phyloP scores from a whole-genome alignment of 2,797 vertebrate species.

The Gallinago stenura region DNA sequence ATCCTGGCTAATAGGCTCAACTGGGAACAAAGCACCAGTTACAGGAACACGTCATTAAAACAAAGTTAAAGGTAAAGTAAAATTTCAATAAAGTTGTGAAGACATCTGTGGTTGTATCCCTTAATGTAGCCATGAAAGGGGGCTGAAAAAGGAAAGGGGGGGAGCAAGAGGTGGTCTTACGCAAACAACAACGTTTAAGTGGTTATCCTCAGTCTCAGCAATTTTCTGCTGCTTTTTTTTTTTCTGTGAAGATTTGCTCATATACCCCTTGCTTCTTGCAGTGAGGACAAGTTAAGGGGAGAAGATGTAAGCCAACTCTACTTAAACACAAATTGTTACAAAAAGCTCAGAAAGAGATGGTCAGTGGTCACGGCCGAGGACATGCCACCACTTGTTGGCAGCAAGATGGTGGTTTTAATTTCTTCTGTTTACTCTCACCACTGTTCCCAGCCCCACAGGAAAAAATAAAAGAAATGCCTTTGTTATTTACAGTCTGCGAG shows the following conservation, averaged over 20 bases:
- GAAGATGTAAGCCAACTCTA: not conserved
- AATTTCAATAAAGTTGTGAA: not conserved
- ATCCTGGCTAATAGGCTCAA: not conserved
- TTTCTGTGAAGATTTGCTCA: not conserved
- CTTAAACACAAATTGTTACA: not conserved
- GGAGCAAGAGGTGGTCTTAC: not conserved
- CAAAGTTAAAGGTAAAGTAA: not conserved
- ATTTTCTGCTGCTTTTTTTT: not conserved
- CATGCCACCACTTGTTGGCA: slow-evolving; percentile 33
- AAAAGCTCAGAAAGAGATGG: not conserved
- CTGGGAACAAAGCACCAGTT: not conserved
- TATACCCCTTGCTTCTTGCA: not conserved
- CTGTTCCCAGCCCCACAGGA: slow-evolving; percentile 33
- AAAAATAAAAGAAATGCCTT: slow-evolving; percentile 69
- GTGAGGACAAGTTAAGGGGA: not conserved
- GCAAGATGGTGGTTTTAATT: slow-evolving; percentile 42
- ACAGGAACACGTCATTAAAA: not conserved
- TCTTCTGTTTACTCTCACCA: slow-evolving; percentile 60
- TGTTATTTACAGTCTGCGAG: slow-evolving; percentile 85
- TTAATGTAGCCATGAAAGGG: not conserved
- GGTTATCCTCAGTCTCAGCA: not conserved
- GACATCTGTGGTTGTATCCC: not conserved
- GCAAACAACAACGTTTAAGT: not conserved
- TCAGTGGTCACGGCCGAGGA: not conserved
- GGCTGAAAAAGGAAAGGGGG: not conserved